Percentiles rank a stretch among this genome's conserved stretches.
These are phyloP conservation scores for Pteria penguin DNA, from an alignment of 2,888 invertebrate genomes.

Conservation along the genomic window DNA sequence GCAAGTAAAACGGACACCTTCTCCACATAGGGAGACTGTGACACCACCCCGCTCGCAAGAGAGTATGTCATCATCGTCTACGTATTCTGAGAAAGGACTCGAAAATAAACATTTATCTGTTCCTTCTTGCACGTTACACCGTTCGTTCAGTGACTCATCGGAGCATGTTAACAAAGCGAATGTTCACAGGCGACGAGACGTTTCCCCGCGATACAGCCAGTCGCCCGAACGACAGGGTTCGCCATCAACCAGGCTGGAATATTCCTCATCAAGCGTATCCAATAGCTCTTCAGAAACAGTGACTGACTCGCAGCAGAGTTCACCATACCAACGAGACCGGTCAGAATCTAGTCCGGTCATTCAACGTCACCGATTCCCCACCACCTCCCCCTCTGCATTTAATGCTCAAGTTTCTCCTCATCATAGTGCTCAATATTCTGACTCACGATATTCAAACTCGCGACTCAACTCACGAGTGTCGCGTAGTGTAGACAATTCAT, in stretches of 20 bases:
- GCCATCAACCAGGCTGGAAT: constrained; percentile 30
- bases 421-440: constrained; percentile 34
- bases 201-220: constrained; percentile 19
- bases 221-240: constrained; percentile 24
- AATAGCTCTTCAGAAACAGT: constrained; percentile 47
- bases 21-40: background rate
- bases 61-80: too few relatives aligned
- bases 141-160: constrained; percentile 56
- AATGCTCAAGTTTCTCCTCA: constrained; percentile 36
- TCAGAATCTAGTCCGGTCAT: constrained; percentile 53
- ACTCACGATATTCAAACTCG: background rate
- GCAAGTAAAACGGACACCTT: constrained; percentile 33
- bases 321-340: constrained; percentile 51
- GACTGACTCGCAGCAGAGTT: constrained; percentile 35
- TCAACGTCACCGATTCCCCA: constrained; percentile 55
- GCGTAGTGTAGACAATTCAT: background rate
- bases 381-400: constrained; percentile 32
- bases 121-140: constrained; percentile 38
- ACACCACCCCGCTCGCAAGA: background rate
- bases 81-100: background rate
- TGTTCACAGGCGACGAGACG: constrained; percentile 13
- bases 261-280: constrained; percentile 46
- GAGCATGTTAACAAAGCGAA: constrained; percentile 37
- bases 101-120: constrained; percentile 30
- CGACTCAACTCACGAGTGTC: background rate